A percentile compares a stretch with the other conserved stretches of the same genome.
phyloP scores from a whole-genome alignment of 2,113 vertebrate genomes.

The Peromyscus leucopus region DNA sequence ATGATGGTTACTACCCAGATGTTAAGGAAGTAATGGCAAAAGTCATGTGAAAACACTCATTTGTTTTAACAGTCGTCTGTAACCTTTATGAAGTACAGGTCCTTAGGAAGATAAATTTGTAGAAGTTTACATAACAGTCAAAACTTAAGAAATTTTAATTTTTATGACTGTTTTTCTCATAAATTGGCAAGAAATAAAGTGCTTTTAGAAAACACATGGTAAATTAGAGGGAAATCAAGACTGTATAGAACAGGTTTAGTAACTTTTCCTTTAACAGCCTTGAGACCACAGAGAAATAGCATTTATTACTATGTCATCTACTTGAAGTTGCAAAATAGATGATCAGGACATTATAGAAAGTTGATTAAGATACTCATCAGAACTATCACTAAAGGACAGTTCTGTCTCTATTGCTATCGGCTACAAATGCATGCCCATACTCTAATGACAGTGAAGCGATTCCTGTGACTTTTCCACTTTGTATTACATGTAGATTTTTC shows the following conservation, averaged over 20 bases:
- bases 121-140: neutral
- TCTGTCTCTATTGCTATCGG: neutral
- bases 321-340: slow-evolving; percentile 8
- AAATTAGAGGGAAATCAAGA: neutral
- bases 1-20: neutral
- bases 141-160: slow-evolving; percentile 20
- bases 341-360: neutral
- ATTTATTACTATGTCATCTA: neutral
- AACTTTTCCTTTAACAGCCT: neutral
- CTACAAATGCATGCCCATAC: neutral
- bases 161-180: neutral
- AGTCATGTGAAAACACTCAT: neutral
- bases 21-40: neutral
- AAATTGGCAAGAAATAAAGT: neutral
- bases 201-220: neutral
- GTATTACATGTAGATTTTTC: neutral
- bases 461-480: neutral
- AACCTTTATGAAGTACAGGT: neutral
- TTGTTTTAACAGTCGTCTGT: slow-evolving; percentile 18
- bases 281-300: neutral
- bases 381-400: neutral
- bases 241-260: neutral
- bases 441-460: neutral
- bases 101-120: neutral
- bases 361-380: neutral